phyloP scores from a whole-genome alignment of 2,888 invertebrate species.

The Andricus curvator region DNA sequence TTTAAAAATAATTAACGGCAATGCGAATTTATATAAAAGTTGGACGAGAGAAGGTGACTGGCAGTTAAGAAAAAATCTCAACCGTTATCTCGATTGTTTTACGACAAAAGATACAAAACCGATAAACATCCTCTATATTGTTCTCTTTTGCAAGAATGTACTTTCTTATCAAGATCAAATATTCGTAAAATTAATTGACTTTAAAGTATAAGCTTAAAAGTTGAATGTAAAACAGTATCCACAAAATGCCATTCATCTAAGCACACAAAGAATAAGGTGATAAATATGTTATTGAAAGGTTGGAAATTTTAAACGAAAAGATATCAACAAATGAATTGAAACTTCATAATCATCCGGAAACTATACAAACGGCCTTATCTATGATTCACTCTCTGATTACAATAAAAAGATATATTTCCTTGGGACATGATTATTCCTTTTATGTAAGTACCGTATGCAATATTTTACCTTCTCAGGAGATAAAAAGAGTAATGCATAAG shows the following conservation, averaged over 20 bases:
- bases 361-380: background rate
- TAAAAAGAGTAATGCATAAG: background rate
- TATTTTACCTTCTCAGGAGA: background rate
- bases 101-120: conserved; percentile 22
- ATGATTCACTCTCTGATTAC: background rate
- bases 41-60: background rate
- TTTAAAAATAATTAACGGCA: no score
- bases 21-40: no score
- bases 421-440: background rate
- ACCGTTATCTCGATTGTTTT: conserved; percentile 16
- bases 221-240: background rate
- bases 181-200: background rate
- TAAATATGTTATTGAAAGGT: background rate
- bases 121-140: conserved; percentile 19
- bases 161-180: conserved; percentile 1
- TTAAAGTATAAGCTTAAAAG: background rate
- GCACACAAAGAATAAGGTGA: background rate
- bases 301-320: background rate
- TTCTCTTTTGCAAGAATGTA: background rate
- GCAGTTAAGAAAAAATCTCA: background rate
- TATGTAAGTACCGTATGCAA: background rate
- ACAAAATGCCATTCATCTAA: background rate
- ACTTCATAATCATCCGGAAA: background rate
- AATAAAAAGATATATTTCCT: background rate
- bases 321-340: background rate